Percentiles rank a stretch among this genome's conserved stretches.
These are phyloP conservation scores for Corythornis cristatus DNA, from an alignment of 2,113 vertebrate genomes.

Conservation along the genomic window DNA sequence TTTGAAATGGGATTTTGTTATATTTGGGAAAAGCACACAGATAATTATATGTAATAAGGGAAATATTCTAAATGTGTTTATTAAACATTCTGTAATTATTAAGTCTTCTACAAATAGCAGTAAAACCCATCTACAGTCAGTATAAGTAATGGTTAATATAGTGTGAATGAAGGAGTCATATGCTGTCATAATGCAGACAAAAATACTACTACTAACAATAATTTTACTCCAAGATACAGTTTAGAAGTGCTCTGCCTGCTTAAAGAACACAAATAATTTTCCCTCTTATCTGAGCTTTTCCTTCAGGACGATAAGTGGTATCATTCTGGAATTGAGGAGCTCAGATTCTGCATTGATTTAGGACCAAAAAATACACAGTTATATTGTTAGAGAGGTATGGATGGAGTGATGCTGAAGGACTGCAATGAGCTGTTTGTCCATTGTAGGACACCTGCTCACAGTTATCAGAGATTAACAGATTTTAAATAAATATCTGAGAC, in stretches of 20 bases:
- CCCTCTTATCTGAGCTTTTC: background rate
- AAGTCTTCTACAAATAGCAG: background rate
- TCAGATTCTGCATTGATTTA: background rate
- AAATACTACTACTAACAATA: background rate
- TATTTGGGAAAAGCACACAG: background rate
- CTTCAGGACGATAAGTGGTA: background rate
- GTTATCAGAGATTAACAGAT: background rate
- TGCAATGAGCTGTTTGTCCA: conserved; percentile 43
- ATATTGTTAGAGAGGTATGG: conserved; percentile 26
- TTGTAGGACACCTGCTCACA: background rate
- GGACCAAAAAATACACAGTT: background rate
- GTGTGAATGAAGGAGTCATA: background rate
- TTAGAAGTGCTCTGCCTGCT: background rate
- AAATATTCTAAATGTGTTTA: background rate
- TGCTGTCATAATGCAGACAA: background rate
- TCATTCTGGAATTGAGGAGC: background rate
- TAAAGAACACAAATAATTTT: background rate
- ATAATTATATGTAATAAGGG: background rate
- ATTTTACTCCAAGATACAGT: background rate
- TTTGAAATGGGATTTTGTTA: background rate
- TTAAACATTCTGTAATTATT: background rate
- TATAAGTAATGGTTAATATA: background rate
- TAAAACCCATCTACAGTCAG: background rate
- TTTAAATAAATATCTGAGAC: conserved; percentile 1
- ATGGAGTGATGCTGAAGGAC: conserved; percentile 22